These are phyloP conservation scores for Nomada hirtipes DNA, from an alignment of 2,888 invertebrate genomes.

Conservation along the genomic window DNA sequence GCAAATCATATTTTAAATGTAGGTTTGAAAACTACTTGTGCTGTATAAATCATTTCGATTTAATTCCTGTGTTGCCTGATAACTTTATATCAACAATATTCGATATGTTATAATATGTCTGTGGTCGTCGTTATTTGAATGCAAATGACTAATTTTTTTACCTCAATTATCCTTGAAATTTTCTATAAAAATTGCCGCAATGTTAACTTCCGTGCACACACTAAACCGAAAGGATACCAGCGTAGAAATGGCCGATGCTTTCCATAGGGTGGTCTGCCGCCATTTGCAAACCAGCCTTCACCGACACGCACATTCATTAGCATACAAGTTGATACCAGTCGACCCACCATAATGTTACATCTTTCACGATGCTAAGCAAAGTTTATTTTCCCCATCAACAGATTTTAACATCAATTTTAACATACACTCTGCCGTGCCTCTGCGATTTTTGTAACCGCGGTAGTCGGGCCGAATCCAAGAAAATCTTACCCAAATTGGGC, in stretches of 20 bases:
- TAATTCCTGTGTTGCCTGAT: too few species aligned
- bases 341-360: slow-evolving; percentile 35
- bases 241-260: slow-evolving; percentile 75
- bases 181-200: neutral
- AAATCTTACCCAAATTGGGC: neutral
- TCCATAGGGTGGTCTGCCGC: slow-evolving; percentile 64
- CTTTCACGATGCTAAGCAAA: slow-evolving; percentile 7
- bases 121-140: too few species aligned
- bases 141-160: neutral
- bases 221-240: slow-evolving; percentile 19
- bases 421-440: neutral
- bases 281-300: slow-evolving; percentile 73
- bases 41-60: neutral
- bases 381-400: slow-evolving; percentile 42
- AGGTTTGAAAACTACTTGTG: neutral
- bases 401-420: slow-evolving; percentile 19
- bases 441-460: neutral
- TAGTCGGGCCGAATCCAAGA: neutral
- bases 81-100: neutral
- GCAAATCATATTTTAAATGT: neutral
- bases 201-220: rapidly evolving
- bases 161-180: neutral
- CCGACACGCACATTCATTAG: slow-evolving; percentile 62
- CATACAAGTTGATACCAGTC: slow-evolving; percentile 66
- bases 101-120: too few species aligned